A percentile compares a stretch with the other conserved stretches of the same genome.
These are phyloP conservation scores for Prorops nasuta DNA, from an alignment of 1,140 invertebrate genomes.

Conservation along the genomic window DNA sequence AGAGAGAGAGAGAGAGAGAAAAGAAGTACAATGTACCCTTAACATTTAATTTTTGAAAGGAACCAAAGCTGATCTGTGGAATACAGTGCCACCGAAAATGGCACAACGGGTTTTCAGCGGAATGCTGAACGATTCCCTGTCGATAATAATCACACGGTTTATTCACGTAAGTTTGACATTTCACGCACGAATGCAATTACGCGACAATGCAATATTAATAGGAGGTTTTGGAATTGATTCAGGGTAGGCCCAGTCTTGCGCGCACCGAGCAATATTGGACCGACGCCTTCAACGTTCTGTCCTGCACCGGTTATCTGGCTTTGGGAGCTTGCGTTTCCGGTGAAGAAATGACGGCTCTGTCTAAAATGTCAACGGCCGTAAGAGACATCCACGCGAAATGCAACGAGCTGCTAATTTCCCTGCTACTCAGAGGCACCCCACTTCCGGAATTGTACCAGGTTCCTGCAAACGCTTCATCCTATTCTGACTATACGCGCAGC, in stretches of 20 bases:
- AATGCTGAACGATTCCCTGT: slow-evolving; percentile 78
- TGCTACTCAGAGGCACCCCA: slow-evolving; percentile 69
- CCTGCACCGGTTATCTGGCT: slow-evolving; percentile 68
- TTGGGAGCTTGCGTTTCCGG: slow-evolving; percentile 64
- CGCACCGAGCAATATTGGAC: slow-evolving; percentile 64
- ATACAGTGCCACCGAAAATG: slow-evolving; percentile 77
- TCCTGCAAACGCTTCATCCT: no score
- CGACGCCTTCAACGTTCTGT: slow-evolving; percentile 72
- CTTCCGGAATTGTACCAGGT: slow-evolving; percentile 73
- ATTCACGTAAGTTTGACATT: slow-evolving; percentile 65
- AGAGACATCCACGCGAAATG: slow-evolving; percentile 78
- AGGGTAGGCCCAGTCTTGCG: slow-evolving; percentile 64
- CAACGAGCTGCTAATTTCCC: slow-evolving; percentile 68
- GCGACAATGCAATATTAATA: neutral
- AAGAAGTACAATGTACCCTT: neutral
- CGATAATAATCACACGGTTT: slow-evolving; percentile 72
- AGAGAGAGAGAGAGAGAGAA: no score
- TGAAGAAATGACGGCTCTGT: slow-evolving; percentile 62
- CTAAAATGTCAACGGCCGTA: slow-evolving; percentile 63
- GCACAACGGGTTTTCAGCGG: slow-evolving; percentile 75
- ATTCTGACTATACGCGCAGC: no score
- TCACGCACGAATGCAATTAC: neutral
- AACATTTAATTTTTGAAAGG: slow-evolving; percentile 50
- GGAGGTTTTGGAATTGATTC: slow-evolving; percentile 3
- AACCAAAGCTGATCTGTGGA: slow-evolving; percentile 74